Conservation (phyloP, 2,797 vertebrate species). For the Oryzias dopingdopingensis region DNA sequence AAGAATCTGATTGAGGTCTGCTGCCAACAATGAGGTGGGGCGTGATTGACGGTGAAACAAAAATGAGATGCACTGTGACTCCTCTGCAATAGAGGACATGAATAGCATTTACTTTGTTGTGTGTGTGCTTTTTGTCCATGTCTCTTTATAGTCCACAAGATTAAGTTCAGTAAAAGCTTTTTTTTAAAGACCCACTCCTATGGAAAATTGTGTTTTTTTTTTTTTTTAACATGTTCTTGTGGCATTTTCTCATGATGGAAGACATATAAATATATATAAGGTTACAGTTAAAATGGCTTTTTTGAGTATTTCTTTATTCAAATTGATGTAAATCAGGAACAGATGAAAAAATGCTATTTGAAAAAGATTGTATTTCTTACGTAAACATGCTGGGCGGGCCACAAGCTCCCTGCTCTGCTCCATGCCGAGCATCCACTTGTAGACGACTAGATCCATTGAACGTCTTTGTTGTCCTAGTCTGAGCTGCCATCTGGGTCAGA, state of each 20-base stretch:
- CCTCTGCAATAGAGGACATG: neutral
- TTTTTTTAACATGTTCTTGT: neutral
- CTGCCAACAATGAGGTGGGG: constrained; percentile 40
- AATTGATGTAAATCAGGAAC: no score
- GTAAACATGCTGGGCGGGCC: no score
- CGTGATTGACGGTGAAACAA: constrained; percentile 33
- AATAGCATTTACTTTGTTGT: constrained; percentile 6
- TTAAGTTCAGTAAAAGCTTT: neutral
- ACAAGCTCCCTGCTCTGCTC: no score
- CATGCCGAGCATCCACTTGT: no score
- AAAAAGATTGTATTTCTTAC: no score
- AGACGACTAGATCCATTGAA: no score
- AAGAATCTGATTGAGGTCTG: constrained; percentile 57
- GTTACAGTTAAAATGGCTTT: no score
- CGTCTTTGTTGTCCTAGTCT: no score
- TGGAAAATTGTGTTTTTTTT: neutral
- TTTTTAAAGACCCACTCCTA: neutral
- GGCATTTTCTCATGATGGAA: no score
- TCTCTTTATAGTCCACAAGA: constrained; percentile 1
- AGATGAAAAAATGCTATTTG: no score
- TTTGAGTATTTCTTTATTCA: no score
- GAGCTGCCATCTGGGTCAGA: no score
- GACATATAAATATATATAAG: neutral
- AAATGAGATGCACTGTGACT: constrained; percentile 34
- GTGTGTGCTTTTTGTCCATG: constrained; percentile 9